Base-by-base conservation (phyloP, 1,140 invertebrate genomes). In the Aphelenchoides avenae region DNA sequence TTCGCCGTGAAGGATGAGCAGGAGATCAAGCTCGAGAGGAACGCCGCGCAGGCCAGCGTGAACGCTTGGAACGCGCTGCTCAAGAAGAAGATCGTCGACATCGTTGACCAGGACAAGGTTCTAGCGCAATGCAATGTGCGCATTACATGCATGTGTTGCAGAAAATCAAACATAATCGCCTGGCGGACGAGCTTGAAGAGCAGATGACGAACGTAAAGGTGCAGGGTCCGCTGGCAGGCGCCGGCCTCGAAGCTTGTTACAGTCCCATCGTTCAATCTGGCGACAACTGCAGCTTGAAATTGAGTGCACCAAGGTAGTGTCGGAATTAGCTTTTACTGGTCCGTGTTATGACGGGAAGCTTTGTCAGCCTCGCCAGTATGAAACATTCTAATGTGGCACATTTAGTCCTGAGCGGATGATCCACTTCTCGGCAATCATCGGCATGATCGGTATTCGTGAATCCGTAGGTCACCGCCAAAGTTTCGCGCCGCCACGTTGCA, bases 191-290 rank as follows among this genome's bases (percentile, higher is more conserved):
- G 26, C 87, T 96, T 9, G 91, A 97, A 78, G 81, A 85, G 37
- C 90, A 91, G 9, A 84, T 91, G 67, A 84, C 84, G 4, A 89
- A 91, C 72, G 54, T 80, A n/a, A 73, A 78, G 51, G 78, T 80
- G 58, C 95, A 95, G 73, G 96, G 96, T 79, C 94, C 92, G 81
- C 87, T 95, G 0, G 84, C 85, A 24, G 60, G 87, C 4, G 91
- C 97, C 78, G 86, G 90, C 75, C 82, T 98, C 4, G 93, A 97
- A 75, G 89, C 93, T 84, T 97, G 93, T 78, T 99, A 98, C 79
- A 91, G 91, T 1, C 87, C 93, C 0, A 98, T 99, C 54, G 91
- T 99, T 74, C 94, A 98, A 77, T 96, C 91, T 62, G 94, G 94
- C 27, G 92, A 91, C 5, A 87, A 91, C 74, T 98, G 96, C 80